These are phyloP conservation scores for Drosophila incognita DNA, from an alignment of 2,888 invertebrate genomes.

Conservation along the genomic window DNA sequence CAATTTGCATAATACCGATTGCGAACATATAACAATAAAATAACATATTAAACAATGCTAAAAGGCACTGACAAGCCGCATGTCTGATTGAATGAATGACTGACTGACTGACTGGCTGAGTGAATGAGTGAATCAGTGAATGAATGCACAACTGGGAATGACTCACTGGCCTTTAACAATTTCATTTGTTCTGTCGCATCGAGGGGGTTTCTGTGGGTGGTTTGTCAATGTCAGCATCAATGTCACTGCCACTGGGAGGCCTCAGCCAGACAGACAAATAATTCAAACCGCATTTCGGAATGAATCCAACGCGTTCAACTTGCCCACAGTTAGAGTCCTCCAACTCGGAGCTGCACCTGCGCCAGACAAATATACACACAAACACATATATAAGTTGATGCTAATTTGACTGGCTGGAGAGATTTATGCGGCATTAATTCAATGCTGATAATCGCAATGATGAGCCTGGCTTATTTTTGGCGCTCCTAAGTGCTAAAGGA, in stretches of 20 bases:
- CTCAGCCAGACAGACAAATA: conserved; percentile 69
- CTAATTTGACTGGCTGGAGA: conserved; percentile 11
- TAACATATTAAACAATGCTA: conserved; percentile 73
- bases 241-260: conserved; percentile 50
- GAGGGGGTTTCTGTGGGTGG: conserved; percentile 44
- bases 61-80: conserved; percentile 8
- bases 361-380: neutral
- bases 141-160: conserved; percentile 10
- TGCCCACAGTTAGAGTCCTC: conserved; percentile 27
- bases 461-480: conserved; percentile 72
- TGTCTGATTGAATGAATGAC: conserved; percentile 24
- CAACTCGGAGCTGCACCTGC: conserved; percentile 2
- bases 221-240: conserved; percentile 73
- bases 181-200: conserved; percentile 76
- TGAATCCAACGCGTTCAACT: conserved; percentile 49
- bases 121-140: conserved; percentile 3
- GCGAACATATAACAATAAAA: conserved; percentile 74
- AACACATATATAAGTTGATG: neutral
- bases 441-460: conserved; percentile 62
- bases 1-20: conserved; percentile 72
- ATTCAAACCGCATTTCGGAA: conserved; percentile 72
- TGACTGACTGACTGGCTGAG: conserved; percentile 6
- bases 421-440: conserved; percentile 69
- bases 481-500: conserved; percentile 60
- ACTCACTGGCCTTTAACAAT: conserved; percentile 75